Evolutionary conservation across 92 coral and sea anemone genomes (phyloP).

Genomic region (Parazoanthus atlanticus): DNA sequence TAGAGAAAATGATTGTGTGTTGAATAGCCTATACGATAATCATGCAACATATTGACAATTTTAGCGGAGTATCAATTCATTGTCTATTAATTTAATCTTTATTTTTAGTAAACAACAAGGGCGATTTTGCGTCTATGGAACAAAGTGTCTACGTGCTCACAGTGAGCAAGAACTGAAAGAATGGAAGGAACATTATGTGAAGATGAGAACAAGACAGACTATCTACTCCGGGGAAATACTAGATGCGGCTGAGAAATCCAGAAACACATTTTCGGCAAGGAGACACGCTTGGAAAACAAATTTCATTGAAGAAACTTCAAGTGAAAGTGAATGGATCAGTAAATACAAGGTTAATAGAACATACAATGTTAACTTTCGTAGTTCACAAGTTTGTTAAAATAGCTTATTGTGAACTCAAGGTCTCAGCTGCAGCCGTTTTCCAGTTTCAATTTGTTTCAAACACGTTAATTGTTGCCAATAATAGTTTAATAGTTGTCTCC

Average conservation of each 20-base stretch:
- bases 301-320: neutral
- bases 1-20: too few species aligned
- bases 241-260: neutral
- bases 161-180: conserved; percentile 59
- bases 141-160: conserved; percentile 69
- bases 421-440: too few species aligned
- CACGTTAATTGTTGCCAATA: too few species aligned
- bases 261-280: neutral
- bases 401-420: too few species aligned
- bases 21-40: too few species aligned
- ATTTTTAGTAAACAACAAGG: neutral
- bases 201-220: neutral
- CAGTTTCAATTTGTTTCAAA: too few species aligned
- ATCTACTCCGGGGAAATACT: neutral
- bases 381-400: too few species aligned
- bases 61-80: neutral
- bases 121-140: conserved; percentile 61
- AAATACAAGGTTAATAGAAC: conserved; percentile 3
- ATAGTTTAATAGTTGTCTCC: too few species aligned
- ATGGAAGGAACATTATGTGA: conserved; percentile 53
- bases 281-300: neutral
- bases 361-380: neutral
- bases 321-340: conserved; percentile 1
- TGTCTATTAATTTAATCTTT: neutral
- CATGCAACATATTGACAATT: too few species aligned